These are phyloP conservation scores for Drosophila mettleri DNA, from an alignment of 2,888 invertebrate species.

Conservation along the genomic window DNA sequence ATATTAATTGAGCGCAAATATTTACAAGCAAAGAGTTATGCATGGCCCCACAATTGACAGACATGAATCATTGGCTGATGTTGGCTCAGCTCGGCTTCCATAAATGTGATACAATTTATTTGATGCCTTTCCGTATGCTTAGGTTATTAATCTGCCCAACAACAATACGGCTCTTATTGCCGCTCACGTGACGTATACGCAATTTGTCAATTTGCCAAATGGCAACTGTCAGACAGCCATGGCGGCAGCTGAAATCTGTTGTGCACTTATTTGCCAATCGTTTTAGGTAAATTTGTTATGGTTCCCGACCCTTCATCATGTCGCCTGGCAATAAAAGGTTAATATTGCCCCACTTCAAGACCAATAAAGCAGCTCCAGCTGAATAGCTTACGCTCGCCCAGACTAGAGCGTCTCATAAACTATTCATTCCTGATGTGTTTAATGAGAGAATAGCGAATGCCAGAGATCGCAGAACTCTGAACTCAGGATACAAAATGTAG, in stretches of 20 bases:
- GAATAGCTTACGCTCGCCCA: too few species aligned
- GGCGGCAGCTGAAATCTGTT: slow-evolving; percentile 11
- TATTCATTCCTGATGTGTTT: too few species aligned
- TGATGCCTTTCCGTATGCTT: slow-evolving; percentile 6
- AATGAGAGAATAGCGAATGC: too few species aligned
- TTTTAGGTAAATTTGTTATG: slow-evolving; percentile 11
- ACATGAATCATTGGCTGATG: slow-evolving; percentile 4
- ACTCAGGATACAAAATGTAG: too few species aligned
- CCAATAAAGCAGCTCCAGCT: background rate
- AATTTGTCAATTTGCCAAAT: slow-evolving; percentile 24
- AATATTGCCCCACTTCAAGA: slow-evolving; percentile 1
- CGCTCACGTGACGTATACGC: slow-evolving; percentile 22
- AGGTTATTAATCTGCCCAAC: slow-evolving; percentile 9
- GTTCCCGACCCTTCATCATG: slow-evolving; percentile 5
- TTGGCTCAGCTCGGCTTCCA: slow-evolving; percentile 6
- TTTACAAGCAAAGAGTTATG: slow-evolving; percentile 11
- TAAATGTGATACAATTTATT: slow-evolving; percentile 17
- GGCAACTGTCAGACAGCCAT: slow-evolving; percentile 11
- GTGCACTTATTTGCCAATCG: slow-evolving; percentile 24
- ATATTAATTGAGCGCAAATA: slow-evolving; percentile 33
- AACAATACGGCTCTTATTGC: background rate
- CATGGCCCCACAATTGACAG: slow-evolving; percentile 1
- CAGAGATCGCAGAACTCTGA: too few species aligned
- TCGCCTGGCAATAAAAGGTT: slow-evolving; percentile 3
- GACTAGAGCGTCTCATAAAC: too few species aligned